Percentiles rank a stretch among this genome's conserved stretches.
Conservation (phyloP, 2,888 invertebrate genomes). For the Chromoteleia sp. region DNA sequence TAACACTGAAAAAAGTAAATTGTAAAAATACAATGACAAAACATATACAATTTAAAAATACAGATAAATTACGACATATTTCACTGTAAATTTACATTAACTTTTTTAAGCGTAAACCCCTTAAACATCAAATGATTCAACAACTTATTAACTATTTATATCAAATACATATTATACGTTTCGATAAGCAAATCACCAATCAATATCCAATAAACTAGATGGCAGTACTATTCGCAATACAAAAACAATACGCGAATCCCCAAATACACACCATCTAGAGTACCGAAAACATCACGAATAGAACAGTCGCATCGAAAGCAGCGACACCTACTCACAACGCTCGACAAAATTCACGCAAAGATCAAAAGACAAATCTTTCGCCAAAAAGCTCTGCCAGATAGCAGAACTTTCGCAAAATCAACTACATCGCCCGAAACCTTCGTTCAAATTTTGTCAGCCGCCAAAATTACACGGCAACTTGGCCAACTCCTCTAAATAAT, state of each 20-base stretch:
- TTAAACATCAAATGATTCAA: slow-evolving; percentile 17
- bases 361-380: slow-evolving; percentile 4
- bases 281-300: not conserved
- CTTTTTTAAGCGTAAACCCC: not conserved
- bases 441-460: slow-evolving; percentile 38
- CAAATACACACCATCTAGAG: not conserved
- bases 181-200: not conserved
- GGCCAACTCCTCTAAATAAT: slow-evolving; percentile 18
- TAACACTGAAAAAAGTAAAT: slow-evolving; percentile 1
- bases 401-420: not conserved
- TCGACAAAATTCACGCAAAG: slow-evolving; percentile 15
- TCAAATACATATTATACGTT: slow-evolving; percentile 26
- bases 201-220: slow-evolving; percentile 4
- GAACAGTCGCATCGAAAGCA: not conserved
- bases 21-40: slow-evolving; percentile 2
- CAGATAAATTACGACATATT: too few species aligned
- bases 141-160: slow-evolving; percentile 12
- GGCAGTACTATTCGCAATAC: not conserved
- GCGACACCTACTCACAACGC: slow-evolving; percentile 2
- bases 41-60: not conserved
- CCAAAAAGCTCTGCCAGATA: not conserved
- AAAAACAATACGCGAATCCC: not conserved
- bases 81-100: not conserved
- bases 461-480: slow-evolving; percentile 8
- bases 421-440: not conserved